phyloP scores from a whole-genome alignment of 1,140 invertebrate genomes.

The Neuroterus valhalla region DNA sequence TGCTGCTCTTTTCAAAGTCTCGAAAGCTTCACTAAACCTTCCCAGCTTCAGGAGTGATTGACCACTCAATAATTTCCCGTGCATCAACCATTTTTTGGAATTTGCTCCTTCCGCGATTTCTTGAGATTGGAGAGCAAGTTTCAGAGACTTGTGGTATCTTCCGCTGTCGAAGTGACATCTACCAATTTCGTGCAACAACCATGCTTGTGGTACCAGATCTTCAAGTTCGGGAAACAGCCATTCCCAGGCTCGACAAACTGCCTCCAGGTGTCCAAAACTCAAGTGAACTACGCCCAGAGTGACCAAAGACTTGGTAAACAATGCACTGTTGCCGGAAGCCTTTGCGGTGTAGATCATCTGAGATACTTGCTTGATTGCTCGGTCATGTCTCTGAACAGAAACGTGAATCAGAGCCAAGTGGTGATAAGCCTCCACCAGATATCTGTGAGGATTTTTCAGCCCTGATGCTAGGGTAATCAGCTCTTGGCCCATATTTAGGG shows the following conservation, averaged over 20 bases:
- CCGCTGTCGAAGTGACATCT: constrained; percentile 60
- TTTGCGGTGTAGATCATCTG: constrained; percentile 54
- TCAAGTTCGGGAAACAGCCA: constrained; percentile 48
- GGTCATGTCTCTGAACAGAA: constrained; percentile 57
- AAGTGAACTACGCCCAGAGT: constrained; percentile 63
- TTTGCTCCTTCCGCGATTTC: constrained; percentile 42
- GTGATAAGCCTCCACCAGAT: constrained; percentile 48
- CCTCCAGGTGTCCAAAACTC: constrained; percentile 59
- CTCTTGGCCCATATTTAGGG: constrained; percentile 52
- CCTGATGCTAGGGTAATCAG: constrained; percentile 39
- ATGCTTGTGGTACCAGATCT: constrained; percentile 54
- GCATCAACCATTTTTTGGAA: constrained; percentile 60
- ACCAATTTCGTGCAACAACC: constrained; percentile 60
- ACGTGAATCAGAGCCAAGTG: constrained; percentile 57
- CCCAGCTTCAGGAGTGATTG: constrained; percentile 50
- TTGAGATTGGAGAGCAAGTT: constrained; percentile 46
- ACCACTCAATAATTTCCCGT: constrained; percentile 56
- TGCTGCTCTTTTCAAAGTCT: constrained; percentile 46
- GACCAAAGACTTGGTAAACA: constrained; percentile 48
- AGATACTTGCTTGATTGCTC: constrained; percentile 49
- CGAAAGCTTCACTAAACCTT: constrained; percentile 49
- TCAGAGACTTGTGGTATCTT: constrained; percentile 43
- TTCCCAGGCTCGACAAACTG: constrained; percentile 54
- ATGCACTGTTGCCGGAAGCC: constrained; percentile 40
- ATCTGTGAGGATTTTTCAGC: constrained; percentile 38